Conservation (phyloP, 2,888 invertebrate genomes). For the Priocnemis perturbator region DNA sequence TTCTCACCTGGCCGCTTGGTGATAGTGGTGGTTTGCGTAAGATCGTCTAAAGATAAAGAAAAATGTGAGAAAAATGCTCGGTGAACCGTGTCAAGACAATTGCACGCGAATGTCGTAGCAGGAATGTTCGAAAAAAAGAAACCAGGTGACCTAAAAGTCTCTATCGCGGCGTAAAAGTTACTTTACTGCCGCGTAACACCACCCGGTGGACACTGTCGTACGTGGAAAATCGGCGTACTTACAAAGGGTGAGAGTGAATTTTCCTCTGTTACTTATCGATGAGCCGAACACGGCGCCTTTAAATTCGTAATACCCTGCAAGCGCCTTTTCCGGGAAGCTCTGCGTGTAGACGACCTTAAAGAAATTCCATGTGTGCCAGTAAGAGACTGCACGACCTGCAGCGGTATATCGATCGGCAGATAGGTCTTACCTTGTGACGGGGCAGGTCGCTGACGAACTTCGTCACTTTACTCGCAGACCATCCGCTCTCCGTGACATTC, state of each 20-base stretch:
- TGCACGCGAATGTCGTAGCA: not conserved
- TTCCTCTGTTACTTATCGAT: slow-evolving; percentile 80
- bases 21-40: slow-evolving; percentile 81
- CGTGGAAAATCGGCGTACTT: slow-evolving; percentile 53
- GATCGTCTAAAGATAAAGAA: slow-evolving; percentile 66
- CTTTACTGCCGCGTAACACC: too few species aligned
- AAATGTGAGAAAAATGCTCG: not conserved
- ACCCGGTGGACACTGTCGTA: too few species aligned
- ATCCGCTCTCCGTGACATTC: slow-evolving; percentile 86
- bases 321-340: slow-evolving; percentile 87
- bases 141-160: too few species aligned
- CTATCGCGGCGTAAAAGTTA: too few species aligned
- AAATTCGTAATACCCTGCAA: slow-evolving; percentile 83
- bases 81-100: not conserved
- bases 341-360: slow-evolving; percentile 83
- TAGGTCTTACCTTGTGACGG: slow-evolving; percentile 64
- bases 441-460: slow-evolving; percentile 79
- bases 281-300: slow-evolving; percentile 81
- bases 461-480: slow-evolving; percentile 85
- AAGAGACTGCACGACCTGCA: too few species aligned
- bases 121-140: not conserved
- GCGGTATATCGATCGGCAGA: too few species aligned
- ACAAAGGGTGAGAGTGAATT: slow-evolving; percentile 86
- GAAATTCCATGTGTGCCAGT: slow-evolving; percentile 8
- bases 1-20: slow-evolving; percentile 77